Evolutionary conservation across 2,113 vertebrate species (phyloP), one percentile per base, ranked within the genome.

Genomic region (rabbit (Oryctolagus cuniculus)): DNA sequence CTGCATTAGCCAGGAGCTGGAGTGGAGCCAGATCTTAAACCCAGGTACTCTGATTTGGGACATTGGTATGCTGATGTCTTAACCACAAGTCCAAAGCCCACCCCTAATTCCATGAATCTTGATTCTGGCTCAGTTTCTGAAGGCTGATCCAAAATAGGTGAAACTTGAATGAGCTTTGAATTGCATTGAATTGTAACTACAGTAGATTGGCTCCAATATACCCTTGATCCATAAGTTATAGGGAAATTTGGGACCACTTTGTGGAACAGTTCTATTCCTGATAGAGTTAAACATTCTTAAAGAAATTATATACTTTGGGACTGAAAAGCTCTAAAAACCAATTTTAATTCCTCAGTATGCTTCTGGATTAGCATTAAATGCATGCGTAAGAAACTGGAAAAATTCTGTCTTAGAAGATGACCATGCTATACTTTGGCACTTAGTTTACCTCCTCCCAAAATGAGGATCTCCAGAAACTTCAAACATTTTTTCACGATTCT

Each of bases 151-250:
- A 51, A 53, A 79, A 66, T 38, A 73, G 79, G 13, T 86, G 25
- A 72, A 89, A 74, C 53, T 44, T 6, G 74, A 78, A 53, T 70
- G 82, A 90, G 21, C 67, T 87, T 77, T 64, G 16, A 91, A 87
- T 38, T 83, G 29, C 64, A 24, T 27, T 91, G 9, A 88, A 69
- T 51, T 87, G 3, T n/a, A 88, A 34, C 61, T 93, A 22, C 81
- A 34, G 82, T 73, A 64, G 49, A 22, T 13, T 36, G 15, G 29
- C 24, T 90, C 21, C 44, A 72, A 19, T 51, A 70, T 72, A 58
- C 15, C n/a, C 10, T 80, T 74, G 58, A 79, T 86, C 34, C 63
- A 34, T 53, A 72, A 44, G 36, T 58, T 88, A 69, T 44, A 36
- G 64, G 38, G 75, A 61, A 87, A 91, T 70, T 69, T 31, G 63